Conservation (phyloP, 2,888 invertebrate genomes). For the Dryadula phaetusa region DNA sequence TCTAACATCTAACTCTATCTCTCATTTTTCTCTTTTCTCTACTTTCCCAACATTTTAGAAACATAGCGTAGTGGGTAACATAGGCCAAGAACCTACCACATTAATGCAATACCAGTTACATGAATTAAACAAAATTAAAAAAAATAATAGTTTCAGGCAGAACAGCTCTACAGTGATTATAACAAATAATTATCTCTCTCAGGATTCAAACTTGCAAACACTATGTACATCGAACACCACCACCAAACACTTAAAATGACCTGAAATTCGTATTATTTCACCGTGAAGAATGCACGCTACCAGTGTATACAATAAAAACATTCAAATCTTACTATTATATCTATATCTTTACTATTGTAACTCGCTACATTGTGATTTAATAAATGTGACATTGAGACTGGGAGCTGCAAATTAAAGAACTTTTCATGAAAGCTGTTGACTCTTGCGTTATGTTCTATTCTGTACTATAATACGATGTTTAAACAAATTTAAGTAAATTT, state of each 20-base stretch:
- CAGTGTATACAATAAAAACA: slow-evolving; percentile 11
- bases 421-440: slow-evolving; percentile 5
- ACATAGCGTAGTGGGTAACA: too few species aligned
- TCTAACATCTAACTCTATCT: too few species aligned
- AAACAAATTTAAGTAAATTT: too few species aligned
- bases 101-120: too few species aligned
- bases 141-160: too few species aligned
- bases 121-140: too few species aligned
- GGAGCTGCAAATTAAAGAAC: slow-evolving; percentile 8
- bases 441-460: neutral
- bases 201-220: neutral
- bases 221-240: neutral
- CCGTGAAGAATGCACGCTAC: slow-evolving; percentile 15
- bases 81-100: too few species aligned
- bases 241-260: slow-evolving; percentile 19
- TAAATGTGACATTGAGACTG: slow-evolving; percentile 11
- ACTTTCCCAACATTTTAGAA: too few species aligned
- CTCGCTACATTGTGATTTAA: slow-evolving; percentile 18
- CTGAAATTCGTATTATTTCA: slow-evolving; percentile 25
- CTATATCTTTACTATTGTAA: slow-evolving; percentile 17
- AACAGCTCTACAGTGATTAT: too few species aligned
- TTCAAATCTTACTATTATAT: slow-evolving; percentile 23
- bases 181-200: too few species aligned
- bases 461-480: neutral
- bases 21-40: too few species aligned